Conservation (phyloP, 1,140 invertebrate species). For the Drosophila ambigua region DNA sequence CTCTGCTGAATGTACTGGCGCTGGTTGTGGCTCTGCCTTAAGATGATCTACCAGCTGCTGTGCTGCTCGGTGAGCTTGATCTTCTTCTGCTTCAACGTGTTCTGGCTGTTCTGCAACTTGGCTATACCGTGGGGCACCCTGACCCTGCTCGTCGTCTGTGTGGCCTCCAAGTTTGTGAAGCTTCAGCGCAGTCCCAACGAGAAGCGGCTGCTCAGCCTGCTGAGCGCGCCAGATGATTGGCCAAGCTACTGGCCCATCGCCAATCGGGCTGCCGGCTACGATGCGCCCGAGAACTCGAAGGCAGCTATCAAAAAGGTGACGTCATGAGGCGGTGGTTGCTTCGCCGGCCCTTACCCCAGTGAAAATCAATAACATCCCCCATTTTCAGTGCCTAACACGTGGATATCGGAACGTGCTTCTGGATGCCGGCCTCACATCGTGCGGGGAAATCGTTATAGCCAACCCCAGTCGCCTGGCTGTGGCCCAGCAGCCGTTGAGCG, state of each 20-base stretch:
- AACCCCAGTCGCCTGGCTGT: constrained; percentile 73
- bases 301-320: constrained; percentile 79
- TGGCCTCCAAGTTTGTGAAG: constrained; percentile 80
- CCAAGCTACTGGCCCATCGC: constrained; percentile 80
- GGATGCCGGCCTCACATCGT: constrained; percentile 73
- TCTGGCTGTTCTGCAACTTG: constrained; percentile 81
- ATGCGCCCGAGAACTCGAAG: constrained; percentile 82
- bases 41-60: constrained; percentile 81
- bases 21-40: constrained; percentile 69
- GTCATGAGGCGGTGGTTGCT: constrained; percentile 45
- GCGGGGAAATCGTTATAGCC: constrained; percentile 77
- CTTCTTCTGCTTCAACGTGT: constrained; percentile 76
- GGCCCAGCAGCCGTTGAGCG: constrained; percentile 61
- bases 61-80: constrained; percentile 72
- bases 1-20: constrained; percentile 76
- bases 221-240: constrained; percentile 62
- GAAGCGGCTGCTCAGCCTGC: constrained; percentile 69
- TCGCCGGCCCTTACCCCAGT: not conserved
- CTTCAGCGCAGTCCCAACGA: constrained; percentile 75
- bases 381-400: constrained; percentile 72
- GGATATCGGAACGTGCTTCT: constrained; percentile 79
- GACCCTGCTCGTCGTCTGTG: constrained; percentile 69
- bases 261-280: constrained; percentile 76
- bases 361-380: constrained; percentile 77
- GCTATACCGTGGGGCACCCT: constrained; percentile 81